Evolutionary conservation across 2,113 vertebrate species (phyloP).

Genomic region (Erythrocercus mccallii): DNA sequence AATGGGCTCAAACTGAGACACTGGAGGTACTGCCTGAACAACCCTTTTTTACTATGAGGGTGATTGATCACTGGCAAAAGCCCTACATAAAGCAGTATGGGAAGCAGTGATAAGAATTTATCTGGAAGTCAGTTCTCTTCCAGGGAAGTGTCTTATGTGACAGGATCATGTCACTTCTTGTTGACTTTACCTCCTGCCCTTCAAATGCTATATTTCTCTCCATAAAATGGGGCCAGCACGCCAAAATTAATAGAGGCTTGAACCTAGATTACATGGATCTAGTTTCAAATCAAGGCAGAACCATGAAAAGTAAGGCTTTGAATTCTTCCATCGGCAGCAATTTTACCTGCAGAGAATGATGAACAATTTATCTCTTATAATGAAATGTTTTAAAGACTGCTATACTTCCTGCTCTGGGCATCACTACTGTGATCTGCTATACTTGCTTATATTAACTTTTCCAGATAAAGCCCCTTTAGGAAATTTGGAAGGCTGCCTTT

Average conservation of each 20-base stretch:
- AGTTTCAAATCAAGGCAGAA: not conserved
- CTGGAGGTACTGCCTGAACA: not conserved
- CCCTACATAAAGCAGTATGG: not conserved
- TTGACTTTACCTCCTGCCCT: not conserved
- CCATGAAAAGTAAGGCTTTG: not conserved
- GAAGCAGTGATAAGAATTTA: not conserved
- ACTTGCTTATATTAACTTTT: not conserved
- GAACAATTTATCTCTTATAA: not conserved
- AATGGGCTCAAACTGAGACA: not conserved
- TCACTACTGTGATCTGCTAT: not conserved
- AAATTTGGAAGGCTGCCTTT: not conserved
- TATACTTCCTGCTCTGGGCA: not conserved
- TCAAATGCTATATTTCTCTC: not conserved
- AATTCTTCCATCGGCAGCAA: rapidly evolving
- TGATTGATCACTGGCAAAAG: not conserved
- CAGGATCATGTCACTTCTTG: not conserved
- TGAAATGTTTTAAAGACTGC: not conserved
- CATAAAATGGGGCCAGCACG: not conserved
- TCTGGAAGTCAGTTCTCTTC: not conserved
- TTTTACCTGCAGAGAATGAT: not conserved
- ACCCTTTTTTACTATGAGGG: not conserved
- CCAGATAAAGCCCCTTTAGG: not conserved
- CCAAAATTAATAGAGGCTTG: not conserved
- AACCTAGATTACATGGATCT: not conserved
- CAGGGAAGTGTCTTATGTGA: not conserved